Conservation (phyloP, 2,888 invertebrate species). For the Acutogordius australiensis region DNA sequence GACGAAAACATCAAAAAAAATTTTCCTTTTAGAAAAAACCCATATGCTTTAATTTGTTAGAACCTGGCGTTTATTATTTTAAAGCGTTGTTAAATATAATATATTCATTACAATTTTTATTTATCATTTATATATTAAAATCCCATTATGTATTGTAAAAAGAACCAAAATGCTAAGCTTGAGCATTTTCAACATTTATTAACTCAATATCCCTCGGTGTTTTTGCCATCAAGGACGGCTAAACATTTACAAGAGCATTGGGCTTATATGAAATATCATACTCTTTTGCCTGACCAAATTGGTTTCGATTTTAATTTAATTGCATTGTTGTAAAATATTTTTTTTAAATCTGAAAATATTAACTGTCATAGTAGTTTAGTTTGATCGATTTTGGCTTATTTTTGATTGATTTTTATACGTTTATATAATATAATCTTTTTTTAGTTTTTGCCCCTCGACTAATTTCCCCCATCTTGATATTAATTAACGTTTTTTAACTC, state of each 20-base stretch:
- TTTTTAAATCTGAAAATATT: too few species aligned
- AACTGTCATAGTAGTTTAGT: too few species aligned
- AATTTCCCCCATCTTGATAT: too few species aligned
- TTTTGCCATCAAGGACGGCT: conserved; percentile 57
- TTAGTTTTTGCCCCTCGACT: too few species aligned
- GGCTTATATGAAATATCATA: conserved; percentile 36
- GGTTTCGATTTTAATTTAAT: neutral
- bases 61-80: too few species aligned
- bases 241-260: conserved; percentile 58
- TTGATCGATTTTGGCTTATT: neutral
- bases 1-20: too few species aligned
- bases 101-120: neutral
- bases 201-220: conserved; percentile 48
- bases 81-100: too few species aligned
- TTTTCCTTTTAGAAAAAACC: neutral
- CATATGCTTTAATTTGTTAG: neutral
- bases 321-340: too few species aligned
- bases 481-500: too few species aligned
- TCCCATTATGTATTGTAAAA: conserved; percentile 17
- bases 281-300: neutral
- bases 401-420: too few species aligned
- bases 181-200: conserved; percentile 56
- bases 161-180: too few species aligned
- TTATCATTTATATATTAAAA: neutral
- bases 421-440: too few species aligned